Conservation (phyloP, 2,888 invertebrate species). For the Aphodius sticticus region DNA sequence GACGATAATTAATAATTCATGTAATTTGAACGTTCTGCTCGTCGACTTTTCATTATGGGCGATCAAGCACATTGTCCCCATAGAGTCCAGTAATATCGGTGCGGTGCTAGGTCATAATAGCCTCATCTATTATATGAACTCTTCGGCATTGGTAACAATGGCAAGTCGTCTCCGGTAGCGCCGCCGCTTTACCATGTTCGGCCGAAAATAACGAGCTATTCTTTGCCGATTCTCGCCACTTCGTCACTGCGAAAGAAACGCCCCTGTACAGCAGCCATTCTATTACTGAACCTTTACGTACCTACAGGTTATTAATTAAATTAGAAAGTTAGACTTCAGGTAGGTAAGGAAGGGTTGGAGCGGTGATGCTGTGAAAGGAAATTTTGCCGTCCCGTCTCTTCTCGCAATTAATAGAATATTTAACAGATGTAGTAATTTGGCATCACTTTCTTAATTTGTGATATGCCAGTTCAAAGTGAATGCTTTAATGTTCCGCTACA, state of each 20-base stretch:
- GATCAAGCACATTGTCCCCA: neutral
- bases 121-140: neutral
- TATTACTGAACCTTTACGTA: neutral
- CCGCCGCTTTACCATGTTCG: neutral
- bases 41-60: slow-evolving; percentile 4
- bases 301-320: neutral
- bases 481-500: neutral
- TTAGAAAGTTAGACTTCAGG: neutral
- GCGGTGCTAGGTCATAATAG: neutral
- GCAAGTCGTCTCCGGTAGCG: neutral
- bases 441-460: neutral
- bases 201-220: neutral
- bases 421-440: neutral
- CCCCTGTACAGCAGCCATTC: neutral
- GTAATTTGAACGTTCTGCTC: neutral
- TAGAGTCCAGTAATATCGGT: neutral
- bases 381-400: neutral
- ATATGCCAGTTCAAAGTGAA: neutral
- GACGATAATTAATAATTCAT: neutral
- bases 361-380: neutral
- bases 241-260: neutral
- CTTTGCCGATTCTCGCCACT: neutral
- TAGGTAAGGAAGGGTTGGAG: neutral
- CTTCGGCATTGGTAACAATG: neutral
- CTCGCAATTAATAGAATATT: neutral